Conservation (phyloP, 2,888 invertebrate species). For the Enchytraeus crypticus region DNA sequence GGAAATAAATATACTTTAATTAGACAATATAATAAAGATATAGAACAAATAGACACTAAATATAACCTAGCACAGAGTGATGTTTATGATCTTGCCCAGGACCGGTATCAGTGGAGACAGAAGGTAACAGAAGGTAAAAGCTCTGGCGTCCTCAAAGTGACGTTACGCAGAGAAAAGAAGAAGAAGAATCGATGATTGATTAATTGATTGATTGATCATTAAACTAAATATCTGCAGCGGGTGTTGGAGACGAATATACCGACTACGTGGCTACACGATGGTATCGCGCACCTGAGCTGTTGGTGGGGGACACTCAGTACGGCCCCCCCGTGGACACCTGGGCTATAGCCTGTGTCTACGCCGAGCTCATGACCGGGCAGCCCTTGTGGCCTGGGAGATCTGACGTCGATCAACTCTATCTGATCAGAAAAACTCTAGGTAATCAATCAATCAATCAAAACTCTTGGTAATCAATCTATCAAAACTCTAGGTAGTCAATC, state of each 20-base stretch:
- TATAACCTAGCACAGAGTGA: too few species aligned
- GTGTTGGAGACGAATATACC: constrained; percentile 93
- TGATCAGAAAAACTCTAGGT: constrained; percentile 85
- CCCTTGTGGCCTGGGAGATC: constrained; percentile 88
- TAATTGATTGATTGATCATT: neutral
- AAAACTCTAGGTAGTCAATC: too few species aligned
- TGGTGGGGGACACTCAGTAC: constrained; percentile 81
- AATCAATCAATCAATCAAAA: neutral
- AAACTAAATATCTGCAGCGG: constrained; percentile 44
- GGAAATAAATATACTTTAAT: too few species aligned
- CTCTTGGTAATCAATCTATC: too few species aligned
- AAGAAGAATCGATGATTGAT: too few species aligned
- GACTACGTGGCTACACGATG: constrained; percentile 98
- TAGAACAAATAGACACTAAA: too few species aligned
- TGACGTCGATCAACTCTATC: constrained; percentile 92
- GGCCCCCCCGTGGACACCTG: constrained; percentile 83
- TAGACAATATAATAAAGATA: too few species aligned
- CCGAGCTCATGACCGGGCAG: constrained; percentile 50
- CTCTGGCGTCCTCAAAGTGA: too few species aligned
- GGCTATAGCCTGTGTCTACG: constrained; percentile 71
- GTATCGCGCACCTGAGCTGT: constrained; percentile 92
- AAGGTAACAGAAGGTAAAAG: too few species aligned
- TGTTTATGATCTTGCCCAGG: too few species aligned
- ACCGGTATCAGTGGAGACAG: too few species aligned
- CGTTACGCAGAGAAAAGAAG: too few species aligned